Conservation (phyloP, 2,797 vertebrate species). For the Hydrophis major region DNA sequence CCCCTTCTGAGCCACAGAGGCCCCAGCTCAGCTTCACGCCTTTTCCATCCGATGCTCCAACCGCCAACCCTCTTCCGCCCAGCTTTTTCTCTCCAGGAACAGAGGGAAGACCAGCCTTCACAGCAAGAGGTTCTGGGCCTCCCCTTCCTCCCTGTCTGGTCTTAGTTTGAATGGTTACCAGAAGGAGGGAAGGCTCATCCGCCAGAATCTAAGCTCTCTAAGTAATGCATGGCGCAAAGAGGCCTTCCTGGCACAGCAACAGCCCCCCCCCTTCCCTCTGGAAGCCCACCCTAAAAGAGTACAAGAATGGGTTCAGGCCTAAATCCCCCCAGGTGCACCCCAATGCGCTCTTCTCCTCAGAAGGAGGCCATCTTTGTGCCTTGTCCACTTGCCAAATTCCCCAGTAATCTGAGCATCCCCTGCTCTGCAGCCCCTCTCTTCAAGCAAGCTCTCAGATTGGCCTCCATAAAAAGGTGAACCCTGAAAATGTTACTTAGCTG, state of each 20-base stretch:
- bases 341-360: accelerated
- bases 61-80: background rate
- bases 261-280: background rate
- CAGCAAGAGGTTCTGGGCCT: background rate
- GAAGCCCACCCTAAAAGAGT: background rate
- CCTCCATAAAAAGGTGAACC: background rate
- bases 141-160: background rate
- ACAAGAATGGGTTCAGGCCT: too few species aligned
- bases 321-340: accelerated
- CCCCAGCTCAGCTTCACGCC: background rate
- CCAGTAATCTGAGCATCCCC: slow-evolving; percentile 29
- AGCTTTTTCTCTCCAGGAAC: background rate
- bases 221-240: background rate
- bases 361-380: background rate
- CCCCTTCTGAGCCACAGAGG: background rate
- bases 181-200: background rate
- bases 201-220: too few species aligned
- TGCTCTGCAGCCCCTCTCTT: background rate
- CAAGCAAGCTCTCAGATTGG: background rate
- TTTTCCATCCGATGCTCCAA: background rate
- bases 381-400: slow-evolving; percentile 11
- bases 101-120: background rate
- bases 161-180: background rate
- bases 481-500: slow-evolving; percentile 40
- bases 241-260: too few species aligned